Evolutionary conservation across 2,797 vertebrate species (phyloP), one percentile per base, ranked within the genome.

Genomic region (Smutsia temminckii): DNA sequence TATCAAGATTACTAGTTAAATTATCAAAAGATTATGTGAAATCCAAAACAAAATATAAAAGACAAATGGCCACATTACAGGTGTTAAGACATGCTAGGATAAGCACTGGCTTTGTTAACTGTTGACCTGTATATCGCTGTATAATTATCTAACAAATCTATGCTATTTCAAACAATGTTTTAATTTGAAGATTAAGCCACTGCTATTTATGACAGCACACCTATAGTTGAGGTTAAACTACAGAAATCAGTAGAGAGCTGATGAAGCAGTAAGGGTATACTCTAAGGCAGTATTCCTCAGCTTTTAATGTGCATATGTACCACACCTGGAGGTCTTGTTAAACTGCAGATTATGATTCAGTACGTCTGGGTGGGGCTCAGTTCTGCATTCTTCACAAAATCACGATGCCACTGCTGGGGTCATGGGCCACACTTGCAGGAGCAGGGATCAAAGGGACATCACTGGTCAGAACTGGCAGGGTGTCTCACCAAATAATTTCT

Each of bases 11-110:
- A 81, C 14, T 64, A 77, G 29, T 84, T 81, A 83, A 92, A 57
- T 78, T 59, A 87, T 95, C 21, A 91, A 96, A 92, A 95, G 63
- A 55, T 83, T 37, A 88, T 63, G 42, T 89, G 53, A 93, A 91
- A 81, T 92, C 29, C 91, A 79, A 91, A 93, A 95, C 29, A 94
- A 97, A 66, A 79, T 32, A 13, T 10, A 40, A 51, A 69, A 77
- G 37, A 40, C 49, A 91, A 95, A 95, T 37, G 42, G 71, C 12
- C 64, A 61, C 40, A 75, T 32, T 89, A 69, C 2, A 92, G 51
- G 90, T 53, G 46, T 74, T 96, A 96, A 64, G 32, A 81, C 61
- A 81, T 34, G 40, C 32, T 7, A 81, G 59, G 86, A 57, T 25
- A 95, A 95, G 85, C 9, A 61, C 0, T 79, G 59, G 29, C 66